phyloP scores from a whole-genome alignment of 2,113 vertebrate genomes.

The Pedetes capensis region DNA sequence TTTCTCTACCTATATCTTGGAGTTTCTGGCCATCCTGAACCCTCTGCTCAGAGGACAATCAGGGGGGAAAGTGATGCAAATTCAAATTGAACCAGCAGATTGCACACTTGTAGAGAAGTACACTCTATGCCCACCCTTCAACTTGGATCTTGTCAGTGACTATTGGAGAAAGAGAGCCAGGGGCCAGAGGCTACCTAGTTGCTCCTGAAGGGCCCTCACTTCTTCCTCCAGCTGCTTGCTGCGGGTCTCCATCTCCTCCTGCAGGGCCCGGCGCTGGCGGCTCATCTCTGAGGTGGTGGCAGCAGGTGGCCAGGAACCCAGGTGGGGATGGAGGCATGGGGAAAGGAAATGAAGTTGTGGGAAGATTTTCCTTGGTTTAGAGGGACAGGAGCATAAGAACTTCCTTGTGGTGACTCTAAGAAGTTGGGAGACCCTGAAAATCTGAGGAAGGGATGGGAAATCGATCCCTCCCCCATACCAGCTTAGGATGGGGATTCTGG shows the following conservation, averaged over 20 bases:
- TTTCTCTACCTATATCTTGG: neutral
- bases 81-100: neutral
- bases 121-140: neutral
- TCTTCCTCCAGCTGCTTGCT: constrained; percentile 79
- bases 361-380: neutral
- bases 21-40: neutral
- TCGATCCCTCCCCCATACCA: neutral
- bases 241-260: constrained; percentile 73
- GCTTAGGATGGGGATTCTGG: neutral
- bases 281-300: constrained; percentile 80
- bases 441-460: neutral
- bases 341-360: neutral
- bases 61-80: neutral
- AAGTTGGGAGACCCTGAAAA: neutral
- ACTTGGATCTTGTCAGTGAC: neutral
- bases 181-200: constrained; percentile 74
- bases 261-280: constrained; percentile 77
- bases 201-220: constrained; percentile 73
- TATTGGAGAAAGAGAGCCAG: neutral
- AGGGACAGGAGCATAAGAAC: neutral
- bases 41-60: neutral
- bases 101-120: neutral
- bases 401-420: neutral
- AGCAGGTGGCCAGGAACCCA: neutral
- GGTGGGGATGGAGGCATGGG: neutral